phyloP scores from a whole-genome alignment of 2,888 invertebrate genomes.

The Epistrophella euchroma region DNA sequence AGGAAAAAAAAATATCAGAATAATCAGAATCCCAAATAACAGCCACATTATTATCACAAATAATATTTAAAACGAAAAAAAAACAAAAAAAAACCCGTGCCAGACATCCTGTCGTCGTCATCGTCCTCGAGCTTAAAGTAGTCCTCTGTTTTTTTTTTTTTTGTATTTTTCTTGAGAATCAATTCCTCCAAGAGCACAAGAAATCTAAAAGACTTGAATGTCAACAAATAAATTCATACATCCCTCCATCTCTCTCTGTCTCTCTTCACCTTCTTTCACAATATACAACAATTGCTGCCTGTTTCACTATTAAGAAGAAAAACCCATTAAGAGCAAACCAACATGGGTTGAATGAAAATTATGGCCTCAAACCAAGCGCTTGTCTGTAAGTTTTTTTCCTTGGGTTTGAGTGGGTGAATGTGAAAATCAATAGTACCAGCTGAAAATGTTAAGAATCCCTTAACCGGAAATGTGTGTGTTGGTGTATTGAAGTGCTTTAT shows the following conservation, averaged over 20 bases:
- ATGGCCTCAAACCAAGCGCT: constrained; percentile 44
- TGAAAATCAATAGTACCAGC: constrained; percentile 61
- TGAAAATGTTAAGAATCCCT: constrained; percentile 36
- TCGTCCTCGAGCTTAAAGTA: constrained; percentile 34
- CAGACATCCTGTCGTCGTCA: constrained; percentile 66
- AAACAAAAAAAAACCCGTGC: constrained; percentile 50
- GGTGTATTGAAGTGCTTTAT: constrained; percentile 20
- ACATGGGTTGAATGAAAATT: constrained; percentile 46
- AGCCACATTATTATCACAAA: constrained; percentile 54
- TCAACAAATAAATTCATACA: constrained; percentile 64
- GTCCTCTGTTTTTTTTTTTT: background rate
- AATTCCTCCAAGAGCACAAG: constrained; percentile 39
- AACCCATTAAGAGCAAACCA: constrained; percentile 39
- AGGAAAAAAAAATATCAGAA: background rate
- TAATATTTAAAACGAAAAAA: constrained; percentile 14
- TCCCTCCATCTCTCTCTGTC: background rate
- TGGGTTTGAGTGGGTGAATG: constrained; percentile 9
- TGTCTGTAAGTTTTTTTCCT: background rate
- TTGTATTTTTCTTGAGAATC: constrained; percentile 25
- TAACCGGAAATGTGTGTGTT: constrained; percentile 53
- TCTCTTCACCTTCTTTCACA: background rate
- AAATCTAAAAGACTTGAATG: constrained; percentile 48
- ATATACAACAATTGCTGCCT: constrained; percentile 14
- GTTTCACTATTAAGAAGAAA: constrained; percentile 37
- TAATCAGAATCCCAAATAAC: constrained; percentile 14